Conservation (phyloP, 1,140 invertebrate species). For the Ceratina calcarata region DNA sequence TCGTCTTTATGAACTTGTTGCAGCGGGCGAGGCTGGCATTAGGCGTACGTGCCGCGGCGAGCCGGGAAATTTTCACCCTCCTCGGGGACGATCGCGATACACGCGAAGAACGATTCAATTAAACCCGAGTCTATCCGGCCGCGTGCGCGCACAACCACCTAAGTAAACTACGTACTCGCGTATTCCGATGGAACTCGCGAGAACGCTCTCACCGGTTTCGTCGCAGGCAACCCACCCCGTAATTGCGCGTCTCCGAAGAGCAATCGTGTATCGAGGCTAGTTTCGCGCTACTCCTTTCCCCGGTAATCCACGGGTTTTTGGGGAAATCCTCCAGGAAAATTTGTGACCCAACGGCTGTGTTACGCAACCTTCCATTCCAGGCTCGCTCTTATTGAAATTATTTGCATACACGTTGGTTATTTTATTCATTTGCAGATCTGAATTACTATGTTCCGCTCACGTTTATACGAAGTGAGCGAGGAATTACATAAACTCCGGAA, state of each 20-base stretch:
- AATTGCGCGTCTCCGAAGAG: neutral
- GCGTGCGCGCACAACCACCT: neutral
- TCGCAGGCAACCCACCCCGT: neutral
- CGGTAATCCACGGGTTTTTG: neutral
- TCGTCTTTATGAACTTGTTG: conserved; percentile 50
- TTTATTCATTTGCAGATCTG: too few relatives aligned
- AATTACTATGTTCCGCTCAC: too few relatives aligned
- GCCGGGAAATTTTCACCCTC: conserved; percentile 16
- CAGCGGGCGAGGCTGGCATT: conserved; percentile 25
- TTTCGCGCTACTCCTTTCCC: neutral
- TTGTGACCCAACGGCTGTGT: neutral
- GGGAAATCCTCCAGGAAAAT: neutral
- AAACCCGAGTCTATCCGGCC: conserved; percentile 4
- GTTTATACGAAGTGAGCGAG: too few relatives aligned
- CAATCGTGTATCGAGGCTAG: conserved; percentile 7
- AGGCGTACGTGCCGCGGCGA: conserved; percentile 5
- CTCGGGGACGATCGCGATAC: conserved; percentile 12
- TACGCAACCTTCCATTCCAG: neutral
- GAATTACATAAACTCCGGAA: too few relatives aligned
- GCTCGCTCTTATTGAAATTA: too few relatives aligned
- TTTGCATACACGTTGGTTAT: too few relatives aligned
- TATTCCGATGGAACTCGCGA: conserved; percentile 1
- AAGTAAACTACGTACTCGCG: neutral
- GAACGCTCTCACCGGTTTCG: neutral
- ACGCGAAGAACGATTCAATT: conserved; percentile 44